These are phyloP conservation scores for Pomacea maculata DNA, from an alignment of 1,140 invertebrate genomes.

Conservation along the genomic window DNA sequence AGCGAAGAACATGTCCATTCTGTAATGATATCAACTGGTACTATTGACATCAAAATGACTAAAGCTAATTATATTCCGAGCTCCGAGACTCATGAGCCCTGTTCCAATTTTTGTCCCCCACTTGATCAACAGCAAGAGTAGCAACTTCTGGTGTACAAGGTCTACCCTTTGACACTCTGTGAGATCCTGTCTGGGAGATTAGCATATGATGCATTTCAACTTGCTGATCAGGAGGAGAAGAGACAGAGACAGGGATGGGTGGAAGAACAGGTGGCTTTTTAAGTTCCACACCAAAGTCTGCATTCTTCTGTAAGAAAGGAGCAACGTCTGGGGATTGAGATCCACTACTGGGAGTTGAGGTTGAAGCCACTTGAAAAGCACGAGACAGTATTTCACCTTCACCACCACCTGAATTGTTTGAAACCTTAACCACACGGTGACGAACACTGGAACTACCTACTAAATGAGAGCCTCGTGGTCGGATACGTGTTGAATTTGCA, in stretches of 20 bases:
- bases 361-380: slow-evolving; percentile 13
- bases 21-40: neutral
- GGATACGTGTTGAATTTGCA: slow-evolving; percentile 20
- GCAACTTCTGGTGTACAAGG: slow-evolving; percentile 40
- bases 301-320: slow-evolving; percentile 36
- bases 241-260: slow-evolving; percentile 38
- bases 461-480: slow-evolving; percentile 16
- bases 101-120: slow-evolving; percentile 36
- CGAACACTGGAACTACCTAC: neutral
- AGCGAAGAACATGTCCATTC: too few relatives aligned
- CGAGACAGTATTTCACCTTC: slow-evolving; percentile 8
- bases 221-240: neutral
- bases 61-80: slow-evolving; percentile 44
- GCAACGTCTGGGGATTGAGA: slow-evolving; percentile 46
- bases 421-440: neutral
- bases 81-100: slow-evolving; percentile 44
- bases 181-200: slow-evolving; percentile 24
- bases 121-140: slow-evolving; percentile 45
- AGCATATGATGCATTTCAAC: slow-evolving; percentile 29
- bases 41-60: neutral
- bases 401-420: slow-evolving; percentile 10
- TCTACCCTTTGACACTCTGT: slow-evolving; percentile 22
- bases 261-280: slow-evolving; percentile 41
- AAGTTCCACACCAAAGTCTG: slow-evolving; percentile 26
- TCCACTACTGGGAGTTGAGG: slow-evolving; percentile 33